A percentile compares a stretch with the other conserved stretches of the same genome.
Evolutionary conservation across 2,797 vertebrate species (phyloP).

Genomic region (Limosa lapponica): DNA sequence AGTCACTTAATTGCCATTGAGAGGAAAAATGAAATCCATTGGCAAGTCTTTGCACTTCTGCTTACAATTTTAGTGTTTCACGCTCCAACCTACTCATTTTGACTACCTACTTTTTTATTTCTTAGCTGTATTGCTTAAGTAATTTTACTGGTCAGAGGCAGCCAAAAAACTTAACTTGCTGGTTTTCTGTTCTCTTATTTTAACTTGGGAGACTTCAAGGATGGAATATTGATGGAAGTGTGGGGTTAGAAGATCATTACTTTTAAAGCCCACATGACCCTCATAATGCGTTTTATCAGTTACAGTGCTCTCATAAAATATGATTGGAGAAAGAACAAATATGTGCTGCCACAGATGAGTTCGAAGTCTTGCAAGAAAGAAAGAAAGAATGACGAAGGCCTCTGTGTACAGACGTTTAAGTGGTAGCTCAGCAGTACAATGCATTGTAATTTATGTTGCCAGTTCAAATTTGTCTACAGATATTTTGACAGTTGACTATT

Average conservation of each 20-base stretch:
- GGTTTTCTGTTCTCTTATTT: neutral
- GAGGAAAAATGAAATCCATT: neutral
- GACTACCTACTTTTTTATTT: neutral
- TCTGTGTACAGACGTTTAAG: neutral
- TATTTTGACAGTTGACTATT: neutral
- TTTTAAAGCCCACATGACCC: neutral
- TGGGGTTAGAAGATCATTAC: neutral
- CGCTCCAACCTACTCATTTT: neutral
- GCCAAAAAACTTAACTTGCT: neutral
- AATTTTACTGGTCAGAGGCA: neutral
- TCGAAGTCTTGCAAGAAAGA: neutral
- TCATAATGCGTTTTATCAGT: neutral
- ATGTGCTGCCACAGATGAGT: neutral
- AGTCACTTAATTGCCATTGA: neutral
- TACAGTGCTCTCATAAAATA: neutral
- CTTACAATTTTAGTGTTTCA: neutral
- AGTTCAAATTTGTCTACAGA: neutral
- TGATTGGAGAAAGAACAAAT: neutral
- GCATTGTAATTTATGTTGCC: neutral
- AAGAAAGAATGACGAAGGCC: neutral
- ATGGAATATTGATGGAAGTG: neutral
- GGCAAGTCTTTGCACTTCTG: neutral
- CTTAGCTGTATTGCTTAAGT: neutral
- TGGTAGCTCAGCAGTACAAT: neutral
- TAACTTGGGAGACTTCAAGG: neutral